Percentiles rank a stretch among this genome's conserved stretches.
phyloP scores from a whole-genome alignment of 2,888 invertebrate species.

The Plebejus anna region DNA sequence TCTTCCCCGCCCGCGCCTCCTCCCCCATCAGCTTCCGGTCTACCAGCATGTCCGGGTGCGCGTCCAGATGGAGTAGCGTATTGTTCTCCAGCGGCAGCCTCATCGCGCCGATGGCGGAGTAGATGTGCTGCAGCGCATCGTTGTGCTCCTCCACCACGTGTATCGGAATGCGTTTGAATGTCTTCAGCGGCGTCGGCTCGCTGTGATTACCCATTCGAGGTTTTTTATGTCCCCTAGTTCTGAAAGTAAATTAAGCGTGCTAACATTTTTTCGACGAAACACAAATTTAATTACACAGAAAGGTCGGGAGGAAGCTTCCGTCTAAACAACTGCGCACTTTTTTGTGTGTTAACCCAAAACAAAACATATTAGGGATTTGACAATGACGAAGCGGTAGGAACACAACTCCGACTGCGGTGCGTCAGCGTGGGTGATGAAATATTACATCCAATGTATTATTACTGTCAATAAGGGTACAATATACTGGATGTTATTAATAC shows the following conservation, averaged over 20 bases:
- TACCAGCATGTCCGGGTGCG: constrained; percentile 95
- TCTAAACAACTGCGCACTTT: constrained; percentile 36
- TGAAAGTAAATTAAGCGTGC: not conserved
- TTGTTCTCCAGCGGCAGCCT: constrained; percentile 88
- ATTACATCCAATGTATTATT: constrained; percentile 21
- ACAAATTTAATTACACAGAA: constrained; percentile 28
- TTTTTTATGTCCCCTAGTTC: not conserved
- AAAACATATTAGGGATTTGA: constrained; percentile 30
- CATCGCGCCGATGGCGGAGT: constrained; percentile 88
- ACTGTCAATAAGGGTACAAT: constrained; percentile 24
- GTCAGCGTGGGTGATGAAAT: constrained; percentile 28
- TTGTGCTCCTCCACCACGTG: constrained; percentile 90
- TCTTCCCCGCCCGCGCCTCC: constrained; percentile 85
- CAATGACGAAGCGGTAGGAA: constrained; percentile 30
- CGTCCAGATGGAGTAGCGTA: constrained; percentile 91
- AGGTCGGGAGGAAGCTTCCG: constrained; percentile 35
- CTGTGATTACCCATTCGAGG: constrained; percentile 29
- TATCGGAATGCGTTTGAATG: constrained; percentile 84
- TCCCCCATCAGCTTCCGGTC: constrained; percentile 88
- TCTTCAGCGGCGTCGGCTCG: constrained; percentile 50
- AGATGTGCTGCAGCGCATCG: constrained; percentile 88
- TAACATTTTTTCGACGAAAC: not conserved
- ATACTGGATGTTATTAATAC: constrained; percentile 21
- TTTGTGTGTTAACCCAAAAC: constrained; percentile 39
- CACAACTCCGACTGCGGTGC: constrained; percentile 14